Evolutionary conservation across 2,888 invertebrate genomes (phyloP).

Genomic region (Adineta ricciae): DNA sequence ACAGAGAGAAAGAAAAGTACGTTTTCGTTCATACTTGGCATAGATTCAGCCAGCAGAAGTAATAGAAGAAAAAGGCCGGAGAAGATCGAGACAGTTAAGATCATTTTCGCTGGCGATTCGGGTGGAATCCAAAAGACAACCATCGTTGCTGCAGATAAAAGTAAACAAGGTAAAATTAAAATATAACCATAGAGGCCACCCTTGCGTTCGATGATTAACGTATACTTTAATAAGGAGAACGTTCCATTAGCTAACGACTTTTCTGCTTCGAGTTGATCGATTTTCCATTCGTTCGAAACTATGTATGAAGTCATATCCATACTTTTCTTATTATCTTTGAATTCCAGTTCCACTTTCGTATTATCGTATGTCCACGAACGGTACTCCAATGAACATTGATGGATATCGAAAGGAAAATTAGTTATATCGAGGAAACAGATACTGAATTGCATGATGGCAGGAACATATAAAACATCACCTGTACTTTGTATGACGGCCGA

Average conservation of each 20-base stretch:
- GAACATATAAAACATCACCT: constrained; percentile 37
- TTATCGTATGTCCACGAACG: constrained; percentile 48
- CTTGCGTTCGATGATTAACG: constrained; percentile 29
- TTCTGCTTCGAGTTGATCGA: constrained; percentile 36
- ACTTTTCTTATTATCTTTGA: constrained; percentile 34
- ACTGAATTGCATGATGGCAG: constrained; percentile 36
- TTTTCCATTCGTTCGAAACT: constrained; percentile 47
- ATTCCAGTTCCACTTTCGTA: constrained; percentile 40
- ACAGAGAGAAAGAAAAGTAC: too few relatives aligned
- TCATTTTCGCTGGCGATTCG: constrained; percentile 50
- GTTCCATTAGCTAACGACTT: background rate
- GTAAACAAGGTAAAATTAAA: constrained; percentile 50
- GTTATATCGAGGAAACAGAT: constrained; percentile 37
- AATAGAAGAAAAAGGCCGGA: constrained; percentile 49
- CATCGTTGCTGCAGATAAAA: constrained; percentile 48
- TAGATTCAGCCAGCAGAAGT: constrained; percentile 47
- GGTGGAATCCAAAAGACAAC: constrained; percentile 51
- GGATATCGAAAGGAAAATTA: constrained; percentile 37
- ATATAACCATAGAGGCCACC: constrained; percentile 47
- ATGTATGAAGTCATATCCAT: constrained; percentile 41
- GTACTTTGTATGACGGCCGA: constrained; percentile 37
- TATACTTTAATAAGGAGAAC: constrained; percentile 30
- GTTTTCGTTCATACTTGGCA: constrained; percentile 38
- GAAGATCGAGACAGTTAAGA: constrained; percentile 49
- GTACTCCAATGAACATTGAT: constrained; percentile 36